Percentiles rank a stretch among this genome's conserved stretches.
Evolutionary conservation across 1,140 invertebrate species (phyloP).

Genomic region (Megalopta genalis): DNA sequence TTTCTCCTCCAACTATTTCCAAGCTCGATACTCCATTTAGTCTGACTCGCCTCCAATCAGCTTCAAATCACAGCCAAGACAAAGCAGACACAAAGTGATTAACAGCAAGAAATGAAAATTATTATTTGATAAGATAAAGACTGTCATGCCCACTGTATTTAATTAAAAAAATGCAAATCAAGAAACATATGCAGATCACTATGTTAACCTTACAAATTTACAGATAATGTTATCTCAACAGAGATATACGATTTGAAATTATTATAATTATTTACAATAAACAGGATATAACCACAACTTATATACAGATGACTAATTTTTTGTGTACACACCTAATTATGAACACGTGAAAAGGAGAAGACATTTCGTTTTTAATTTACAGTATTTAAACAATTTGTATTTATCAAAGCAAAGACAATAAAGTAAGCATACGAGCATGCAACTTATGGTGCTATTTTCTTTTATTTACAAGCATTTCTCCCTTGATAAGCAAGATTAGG

Average conservation of each 20-base stretch:
- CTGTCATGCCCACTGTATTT: slow-evolving; percentile 5
- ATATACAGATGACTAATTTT: neutral
- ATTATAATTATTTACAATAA: neutral
- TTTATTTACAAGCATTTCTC: slow-evolving; percentile 28
- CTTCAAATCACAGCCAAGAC: slow-evolving; percentile 70
- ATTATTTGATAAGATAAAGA: slow-evolving; percentile 60
- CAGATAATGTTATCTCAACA: neutral
- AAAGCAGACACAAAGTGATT: slow-evolving; percentile 72
- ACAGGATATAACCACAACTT: neutral
- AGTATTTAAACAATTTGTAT: neutral
- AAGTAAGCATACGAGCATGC: slow-evolving; percentile 32
- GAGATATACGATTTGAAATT: neutral
- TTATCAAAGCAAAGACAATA: slow-evolving; percentile 36
- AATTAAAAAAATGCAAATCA: slow-evolving; percentile 36
- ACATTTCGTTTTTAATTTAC: slow-evolving; percentile 1
- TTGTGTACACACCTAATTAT: neutral
- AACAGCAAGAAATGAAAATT: slow-evolving; percentile 69
- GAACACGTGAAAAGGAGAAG: neutral
- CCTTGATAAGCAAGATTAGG: slow-evolving; percentile 23
- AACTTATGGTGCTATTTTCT: slow-evolving; percentile 12
- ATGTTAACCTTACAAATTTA: slow-evolving; percentile 5
- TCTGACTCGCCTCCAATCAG: slow-evolving; percentile 73
- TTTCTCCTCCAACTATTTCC: slow-evolving; percentile 66
- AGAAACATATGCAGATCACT: slow-evolving; percentile 38
- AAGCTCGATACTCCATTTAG: slow-evolving; percentile 67